phyloP scores from a whole-genome alignment of 1,140 invertebrate species.

The Akabosia matsudoensis region DNA sequence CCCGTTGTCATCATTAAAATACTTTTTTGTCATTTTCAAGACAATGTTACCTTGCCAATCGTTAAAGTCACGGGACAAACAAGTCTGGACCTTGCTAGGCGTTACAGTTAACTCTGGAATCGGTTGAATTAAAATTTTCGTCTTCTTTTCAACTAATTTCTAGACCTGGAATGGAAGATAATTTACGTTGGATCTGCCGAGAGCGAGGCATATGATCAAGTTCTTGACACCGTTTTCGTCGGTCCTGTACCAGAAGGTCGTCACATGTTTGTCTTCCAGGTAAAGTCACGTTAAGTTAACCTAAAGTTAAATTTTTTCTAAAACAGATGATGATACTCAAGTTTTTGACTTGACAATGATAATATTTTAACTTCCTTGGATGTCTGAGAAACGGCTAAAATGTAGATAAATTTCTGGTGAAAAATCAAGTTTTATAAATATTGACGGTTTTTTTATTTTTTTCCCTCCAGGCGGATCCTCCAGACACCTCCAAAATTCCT shows the following conservation, averaged over 20 bases:
- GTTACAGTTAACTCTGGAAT: not conserved
- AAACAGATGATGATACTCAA: not conserved
- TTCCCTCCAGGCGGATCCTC: constrained; percentile 77
- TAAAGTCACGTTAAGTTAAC: constrained; percentile 49
- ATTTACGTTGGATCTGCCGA: constrained; percentile 98
- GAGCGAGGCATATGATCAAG: constrained; percentile 92
- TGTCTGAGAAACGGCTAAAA: constrained; percentile 2
- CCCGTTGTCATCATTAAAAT: too few species aligned
- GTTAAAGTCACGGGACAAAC: too few species aligned
- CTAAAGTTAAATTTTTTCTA: too few species aligned
- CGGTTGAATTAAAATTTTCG: too few species aligned
- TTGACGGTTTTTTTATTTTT: not conserved
- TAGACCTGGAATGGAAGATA: constrained; percentile 99
- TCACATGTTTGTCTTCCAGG: constrained; percentile 96
- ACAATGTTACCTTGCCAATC: too few species aligned
- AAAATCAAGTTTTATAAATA: not conserved
- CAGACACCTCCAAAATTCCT: constrained; percentile 88
- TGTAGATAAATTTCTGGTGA: too few species aligned
- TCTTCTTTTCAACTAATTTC: too few species aligned
- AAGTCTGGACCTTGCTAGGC: not conserved
- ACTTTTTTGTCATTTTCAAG: too few species aligned
- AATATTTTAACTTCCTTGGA: constrained; percentile 14
- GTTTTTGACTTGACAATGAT: not conserved
- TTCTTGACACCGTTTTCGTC: constrained; percentile 92
- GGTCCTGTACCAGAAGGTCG: constrained; percentile 95